A percentile compares a stretch with the other conserved stretches of the same genome.
Evolutionary conservation across 2,888 invertebrate genomes (phyloP).

Genomic region (Elegia similella): DNA sequence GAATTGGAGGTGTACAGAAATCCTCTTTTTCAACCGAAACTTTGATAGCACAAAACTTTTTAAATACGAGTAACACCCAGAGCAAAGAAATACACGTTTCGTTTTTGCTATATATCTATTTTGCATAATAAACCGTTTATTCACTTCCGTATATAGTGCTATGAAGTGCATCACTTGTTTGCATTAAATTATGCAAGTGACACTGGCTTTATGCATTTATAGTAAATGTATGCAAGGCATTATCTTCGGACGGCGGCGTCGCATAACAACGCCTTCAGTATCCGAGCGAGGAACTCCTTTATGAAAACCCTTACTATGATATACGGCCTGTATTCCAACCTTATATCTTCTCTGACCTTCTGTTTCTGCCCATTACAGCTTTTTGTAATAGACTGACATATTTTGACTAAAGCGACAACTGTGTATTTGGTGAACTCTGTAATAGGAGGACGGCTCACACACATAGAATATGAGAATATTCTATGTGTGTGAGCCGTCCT

Average conservation of each 20-base stretch:
- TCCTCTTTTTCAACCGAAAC: too few species aligned
- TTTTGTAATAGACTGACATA: conserved; percentile 30
- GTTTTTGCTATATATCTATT: too few species aligned
- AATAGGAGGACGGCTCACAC: too few species aligned
- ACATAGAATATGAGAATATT: too few species aligned
- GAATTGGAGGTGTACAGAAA: too few species aligned
- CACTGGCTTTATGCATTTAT: conserved; percentile 72
- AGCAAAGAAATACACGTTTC: too few species aligned
- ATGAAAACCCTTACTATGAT: conserved; percentile 71
- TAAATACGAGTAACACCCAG: too few species aligned
- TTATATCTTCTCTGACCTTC: conserved; percentile 65
- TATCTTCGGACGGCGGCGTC: conserved; percentile 72
- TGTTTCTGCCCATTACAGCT: conserved; percentile 54
- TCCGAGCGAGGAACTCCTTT: conserved; percentile 65
- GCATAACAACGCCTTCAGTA: conserved; percentile 78
- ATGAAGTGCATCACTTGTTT: conserved; percentile 56
- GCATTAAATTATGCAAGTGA: conserved; percentile 69
- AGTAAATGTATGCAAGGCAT: conserved; percentile 79
- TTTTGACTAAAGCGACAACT: too few species aligned
- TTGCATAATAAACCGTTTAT: too few species aligned
- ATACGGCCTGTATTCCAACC: conserved; percentile 66
- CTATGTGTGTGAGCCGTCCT: too few species aligned
- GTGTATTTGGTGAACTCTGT: too few species aligned
- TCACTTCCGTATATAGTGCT: conserved; percentile 15
- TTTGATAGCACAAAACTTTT: too few species aligned